A percentile compares a stretch with the other conserved stretches of the same genome.
Evolutionary conservation across 2,888 invertebrate genomes (phyloP).

Genomic region (Myathropa florea): DNA sequence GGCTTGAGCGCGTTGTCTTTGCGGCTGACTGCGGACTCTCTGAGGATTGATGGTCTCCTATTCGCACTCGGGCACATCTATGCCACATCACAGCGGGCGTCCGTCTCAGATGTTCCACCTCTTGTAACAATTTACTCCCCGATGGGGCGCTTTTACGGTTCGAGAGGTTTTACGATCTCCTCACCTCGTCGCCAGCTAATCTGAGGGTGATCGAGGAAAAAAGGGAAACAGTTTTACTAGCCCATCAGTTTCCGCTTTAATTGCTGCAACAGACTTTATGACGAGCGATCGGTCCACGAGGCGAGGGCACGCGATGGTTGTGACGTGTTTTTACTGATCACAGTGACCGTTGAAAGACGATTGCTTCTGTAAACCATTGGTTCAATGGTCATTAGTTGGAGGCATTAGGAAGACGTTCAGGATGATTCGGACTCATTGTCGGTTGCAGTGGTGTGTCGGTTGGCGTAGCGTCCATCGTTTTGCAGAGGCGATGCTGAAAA

Average conservation of each 20-base stretch:
- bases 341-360: not conserved
- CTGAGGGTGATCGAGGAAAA: not conserved
- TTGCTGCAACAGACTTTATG: not conserved
- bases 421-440: not conserved
- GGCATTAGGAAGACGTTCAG: not conserved
- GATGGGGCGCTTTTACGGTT: constrained; percentile 31
- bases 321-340: not conserved
- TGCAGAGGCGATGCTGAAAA: no score
- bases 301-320: not conserved
- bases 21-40: no score
- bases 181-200: not conserved
- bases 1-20: no score
- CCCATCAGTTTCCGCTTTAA: not conserved
- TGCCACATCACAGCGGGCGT: not conserved
- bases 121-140: not conserved
- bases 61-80: no score
- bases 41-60: no score
- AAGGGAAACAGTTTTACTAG: not conserved
- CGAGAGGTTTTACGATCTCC: not conserved
- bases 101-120: not conserved
- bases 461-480: no score
- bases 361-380: not conserved
- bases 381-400: not conserved
- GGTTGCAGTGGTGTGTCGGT: no score
- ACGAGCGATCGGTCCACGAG: not conserved